Conservation (phyloP, 2,888 invertebrate genomes). For the Vesta saturnalis region DNA sequence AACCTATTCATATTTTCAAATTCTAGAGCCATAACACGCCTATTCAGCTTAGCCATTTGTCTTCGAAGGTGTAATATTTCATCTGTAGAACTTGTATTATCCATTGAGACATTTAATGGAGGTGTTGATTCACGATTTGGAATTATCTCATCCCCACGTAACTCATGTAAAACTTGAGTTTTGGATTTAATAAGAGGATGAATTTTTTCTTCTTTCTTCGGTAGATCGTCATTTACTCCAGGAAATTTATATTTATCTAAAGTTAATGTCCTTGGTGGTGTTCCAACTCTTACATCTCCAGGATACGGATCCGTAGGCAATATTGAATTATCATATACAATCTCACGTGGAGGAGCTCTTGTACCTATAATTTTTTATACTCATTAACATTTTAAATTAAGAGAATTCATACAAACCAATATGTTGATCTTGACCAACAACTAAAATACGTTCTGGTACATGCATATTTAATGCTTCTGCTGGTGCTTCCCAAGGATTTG, state of each 20-base stretch:
- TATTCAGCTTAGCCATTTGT: constrained; percentile 87
- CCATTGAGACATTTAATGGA: constrained; percentile 62
- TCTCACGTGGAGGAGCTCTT: constrained; percentile 87
- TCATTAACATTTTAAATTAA: not conserved
- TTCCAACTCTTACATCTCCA: constrained; percentile 82
- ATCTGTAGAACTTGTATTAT: constrained; percentile 76
- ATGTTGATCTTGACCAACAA: constrained; percentile 82
- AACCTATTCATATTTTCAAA: constrained; percentile 84
- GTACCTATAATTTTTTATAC: constrained; percentile 67
- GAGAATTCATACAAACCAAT: constrained; percentile 60
- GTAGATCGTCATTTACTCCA: constrained; percentile 61
- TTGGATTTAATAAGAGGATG: constrained; percentile 51
- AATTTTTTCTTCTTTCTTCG: constrained; percentile 63
- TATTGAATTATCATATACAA: constrained; percentile 84
- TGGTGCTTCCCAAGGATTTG: constrained; percentile 67
- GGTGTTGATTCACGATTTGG: constrained; percentile 51
- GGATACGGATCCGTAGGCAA: constrained; percentile 73
- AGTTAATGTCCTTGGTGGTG: constrained; percentile 89
- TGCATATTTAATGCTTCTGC: constrained; percentile 89
- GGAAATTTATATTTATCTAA: constrained; percentile 87
- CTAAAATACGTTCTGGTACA: constrained; percentile 92
- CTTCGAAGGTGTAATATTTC: constrained; percentile 85
- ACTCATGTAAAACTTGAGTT: constrained; percentile 53
- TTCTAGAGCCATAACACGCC: constrained; percentile 87
- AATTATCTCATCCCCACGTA: constrained; percentile 46